phyloP scores from a whole-genome alignment of 2,888 invertebrate species.

The Petrolisthes manimaculis region DNA sequence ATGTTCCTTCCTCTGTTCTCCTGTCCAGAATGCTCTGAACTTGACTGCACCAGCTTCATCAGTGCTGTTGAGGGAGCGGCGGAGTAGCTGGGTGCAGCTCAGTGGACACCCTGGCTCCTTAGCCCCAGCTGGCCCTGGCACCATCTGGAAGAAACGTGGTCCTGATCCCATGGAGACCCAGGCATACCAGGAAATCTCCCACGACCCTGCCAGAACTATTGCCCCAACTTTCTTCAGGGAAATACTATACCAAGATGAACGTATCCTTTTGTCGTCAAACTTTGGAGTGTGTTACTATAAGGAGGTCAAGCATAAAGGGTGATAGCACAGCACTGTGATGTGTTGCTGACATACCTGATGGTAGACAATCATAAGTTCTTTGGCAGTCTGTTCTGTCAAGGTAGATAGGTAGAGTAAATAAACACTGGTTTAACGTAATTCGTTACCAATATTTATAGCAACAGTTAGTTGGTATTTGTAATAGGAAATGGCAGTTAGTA shows the following conservation, averaged over 20 bases:
- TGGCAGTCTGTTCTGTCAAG: too few species aligned
- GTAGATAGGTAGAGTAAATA: too few species aligned
- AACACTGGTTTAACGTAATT: too few species aligned
- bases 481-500: too few species aligned
- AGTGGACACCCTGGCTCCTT: constrained; percentile 93
- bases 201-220: constrained; percentile 80
- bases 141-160: constrained; percentile 91
- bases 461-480: too few species aligned
- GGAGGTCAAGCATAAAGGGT: too few species aligned
- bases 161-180: constrained; percentile 73
- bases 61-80: constrained; percentile 76
- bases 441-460: too few species aligned
- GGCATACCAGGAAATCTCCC: constrained; percentile 82
- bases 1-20: background rate
- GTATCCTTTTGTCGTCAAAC: constrained; percentile 69
- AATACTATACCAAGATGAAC: constrained; percentile 72
- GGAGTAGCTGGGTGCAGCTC: constrained; percentile 70
- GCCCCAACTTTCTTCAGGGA: constrained; percentile 89
- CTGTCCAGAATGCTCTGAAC: constrained; percentile 76
- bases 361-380: too few species aligned
- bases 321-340: too few species aligned
- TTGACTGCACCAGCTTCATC: constrained; percentile 91
- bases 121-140: constrained; percentile 91
- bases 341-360: too few species aligned
- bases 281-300: too few species aligned